Evolutionary conservation across 2,113 vertebrate species (phyloP).

Genomic region (Limanda limanda): DNA sequence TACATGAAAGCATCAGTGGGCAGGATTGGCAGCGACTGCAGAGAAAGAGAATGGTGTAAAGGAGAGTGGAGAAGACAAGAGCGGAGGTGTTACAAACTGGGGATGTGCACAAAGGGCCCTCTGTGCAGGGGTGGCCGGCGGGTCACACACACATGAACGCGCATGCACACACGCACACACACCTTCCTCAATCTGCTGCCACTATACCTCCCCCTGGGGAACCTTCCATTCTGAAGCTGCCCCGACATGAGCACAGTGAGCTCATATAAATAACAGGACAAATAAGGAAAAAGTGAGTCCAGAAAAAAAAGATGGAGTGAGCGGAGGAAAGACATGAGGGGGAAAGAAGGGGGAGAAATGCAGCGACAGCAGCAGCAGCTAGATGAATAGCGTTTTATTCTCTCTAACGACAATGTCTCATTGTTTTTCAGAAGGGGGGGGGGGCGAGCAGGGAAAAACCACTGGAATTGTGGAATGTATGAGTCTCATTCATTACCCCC

Average conservation of each 20-base stretch:
- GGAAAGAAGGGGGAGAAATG: conserved; percentile 25
- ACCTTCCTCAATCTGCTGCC: conserved; percentile 49
- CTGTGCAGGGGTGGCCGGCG: conserved; percentile 74
- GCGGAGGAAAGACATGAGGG: conserved; percentile 41
- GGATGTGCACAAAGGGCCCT: conserved; percentile 77
- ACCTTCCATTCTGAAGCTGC: conserved; percentile 57
- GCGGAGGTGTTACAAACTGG: conserved; percentile 77
- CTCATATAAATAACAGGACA: conserved; percentile 76
- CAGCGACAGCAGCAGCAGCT: conserved; percentile 20
- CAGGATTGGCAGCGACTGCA: conserved; percentile 53
- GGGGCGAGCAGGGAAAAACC: conserved; percentile 39
- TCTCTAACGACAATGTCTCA: conserved; percentile 70
- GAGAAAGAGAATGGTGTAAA: conserved; percentile 49
- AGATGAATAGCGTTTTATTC: conserved; percentile 52
- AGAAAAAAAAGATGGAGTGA: conserved; percentile 31
- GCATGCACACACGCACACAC: conserved; percentile 39
- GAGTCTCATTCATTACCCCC: conserved; percentile 58
- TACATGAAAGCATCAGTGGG: conserved; percentile 59
- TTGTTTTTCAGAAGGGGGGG: conserved; percentile 64
- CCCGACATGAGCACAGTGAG: conserved; percentile 51
- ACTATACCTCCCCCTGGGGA: conserved; percentile 36
- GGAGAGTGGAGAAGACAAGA: conserved; percentile 44
- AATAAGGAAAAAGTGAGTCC: conserved; percentile 75
- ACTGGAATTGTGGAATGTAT: conserved; percentile 72
- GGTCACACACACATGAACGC: conserved; percentile 51